Base-by-base conservation (phyloP, 2,797 vertebrate genomes). In the Rhinichthys osculus region DNA sequence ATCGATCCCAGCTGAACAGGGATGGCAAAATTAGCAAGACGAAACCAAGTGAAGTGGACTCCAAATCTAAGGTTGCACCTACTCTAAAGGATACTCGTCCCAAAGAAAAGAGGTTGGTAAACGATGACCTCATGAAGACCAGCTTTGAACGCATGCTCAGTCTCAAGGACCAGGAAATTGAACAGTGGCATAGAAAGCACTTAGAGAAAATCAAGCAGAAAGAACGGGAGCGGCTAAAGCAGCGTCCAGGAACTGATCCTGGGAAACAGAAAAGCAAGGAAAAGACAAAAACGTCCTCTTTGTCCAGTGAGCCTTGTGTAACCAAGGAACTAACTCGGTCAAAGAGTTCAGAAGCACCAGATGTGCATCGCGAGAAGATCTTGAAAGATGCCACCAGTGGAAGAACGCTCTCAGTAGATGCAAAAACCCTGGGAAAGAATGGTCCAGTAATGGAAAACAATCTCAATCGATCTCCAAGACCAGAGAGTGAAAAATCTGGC, bases 71-170 rank as follows among this genome's bases (percentile, higher is more conserved):
- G 91, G 91, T 93, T 83, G 92, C 94, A 8, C 90, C 95, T 40
- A 91, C 94, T n/a, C 78, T 93, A 0, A 97, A 97, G 91, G 98
- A 99, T 67, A 30, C 87, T 86, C 96, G 96, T 82, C 98, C 98
- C 79, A 99, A 98, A 93, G 98, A 99, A 87, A 99, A 99, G 87
- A 95, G 97, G 70, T 92, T 99, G 17, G 97, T 99, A 42, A 99
- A 99, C 0, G 98, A 99, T 72, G 98, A 99, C 92, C 93, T 99
- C 90, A 99, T 99, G 98, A 97, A 99, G 93, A 99, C 98, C 70
- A 99, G 98, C 93, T 99, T 99, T 35, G 98, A 99, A 94, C 95
- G 98, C 86, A 99, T 99, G 98, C 96, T 99, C 78, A 99, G 98
- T 90, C 94, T 99, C 81, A 99, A 99, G 92, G 98, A 99, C 91